Base-by-base conservation (phyloP, 2,888 invertebrate species). In the Cosmia trapezina region DNA sequence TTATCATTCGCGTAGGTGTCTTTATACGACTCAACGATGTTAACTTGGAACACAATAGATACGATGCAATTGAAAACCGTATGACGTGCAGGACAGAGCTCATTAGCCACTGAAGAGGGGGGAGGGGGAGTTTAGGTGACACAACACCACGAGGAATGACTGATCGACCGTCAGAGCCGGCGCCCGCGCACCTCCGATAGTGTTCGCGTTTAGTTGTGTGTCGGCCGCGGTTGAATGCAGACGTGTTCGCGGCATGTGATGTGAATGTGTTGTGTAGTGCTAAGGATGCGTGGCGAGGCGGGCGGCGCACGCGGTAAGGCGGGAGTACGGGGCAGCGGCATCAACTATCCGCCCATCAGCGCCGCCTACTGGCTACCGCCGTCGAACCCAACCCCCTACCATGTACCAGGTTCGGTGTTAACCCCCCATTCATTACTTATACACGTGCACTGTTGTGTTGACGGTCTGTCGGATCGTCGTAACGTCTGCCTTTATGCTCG, bases 341-440 rank as follows among this genome's bases (percentile, higher is more conserved):
- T 90, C 92, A 96, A 94, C 95, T 98, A 98, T 96, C 98, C 98
- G 92, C 97, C 98, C 89, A 98, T 98, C 96, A 97, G 97, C 94
- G 97, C 98, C 93, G 97, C 98, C 92, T 98, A 98, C 96, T 98
- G 98, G 98, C 97, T 98, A 90, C 98, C 98, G 85, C 97, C 98
- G 90, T 97, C 98, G 83, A 97, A 97, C 94, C 97, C 97, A 88
- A 97, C 97, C 92, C 98, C 98, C 90, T 98, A 98, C 96, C 97
- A 98, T 93, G 97, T 98, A 94, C 98, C 98, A 98, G 98, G 98
- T 98, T 97, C 91, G 94, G 77, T 73, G 51, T 22, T 69, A 43
- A 78, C 68, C 83, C 79, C 60, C 64, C 72, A 77, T 80, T 83
- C 80, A 76, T 76, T 76, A 62, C 75, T 73, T 67, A 54, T 8